Percentiles rank a stretch among this genome's conserved stretches.
Conservation (phyloP, 2,888 invertebrate species). For the Pantelozetes paolii region DNA sequence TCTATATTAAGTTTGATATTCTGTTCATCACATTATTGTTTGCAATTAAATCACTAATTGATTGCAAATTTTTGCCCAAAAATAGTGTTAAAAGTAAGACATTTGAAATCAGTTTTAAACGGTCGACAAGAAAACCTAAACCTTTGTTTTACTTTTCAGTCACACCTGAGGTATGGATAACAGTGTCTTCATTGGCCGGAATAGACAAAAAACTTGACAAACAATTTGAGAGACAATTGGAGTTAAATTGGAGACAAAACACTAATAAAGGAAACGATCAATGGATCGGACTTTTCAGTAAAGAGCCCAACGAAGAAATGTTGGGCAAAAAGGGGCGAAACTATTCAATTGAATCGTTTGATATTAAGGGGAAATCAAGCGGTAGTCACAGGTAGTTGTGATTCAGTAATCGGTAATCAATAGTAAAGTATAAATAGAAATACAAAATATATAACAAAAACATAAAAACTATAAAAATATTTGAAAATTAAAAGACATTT, state of each 20-base stretch:
- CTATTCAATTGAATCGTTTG: constrained; percentile 7
- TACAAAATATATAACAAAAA: too few species aligned
- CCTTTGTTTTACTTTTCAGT: background rate
- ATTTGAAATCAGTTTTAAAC: background rate
- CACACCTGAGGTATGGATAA: constrained; percentile 37
- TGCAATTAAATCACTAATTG: background rate
- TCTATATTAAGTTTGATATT: constrained; percentile 9
- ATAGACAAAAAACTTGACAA: background rate
- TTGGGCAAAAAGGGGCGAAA: background rate
- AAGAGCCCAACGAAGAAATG: background rate
- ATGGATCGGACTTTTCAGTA: constrained; percentile 35
- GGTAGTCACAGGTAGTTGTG: constrained; percentile 17
- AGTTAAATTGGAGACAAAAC: constrained; percentile 38
- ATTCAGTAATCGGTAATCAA: background rate
- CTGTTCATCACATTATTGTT: background rate
- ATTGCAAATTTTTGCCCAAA: too few species aligned
- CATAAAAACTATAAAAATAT: background rate
- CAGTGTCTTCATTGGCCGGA: constrained; percentile 38
- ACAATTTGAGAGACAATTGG: constrained; percentile 14
- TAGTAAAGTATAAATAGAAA: background rate
- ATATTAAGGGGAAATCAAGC: background rate
- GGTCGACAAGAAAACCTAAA: background rate
- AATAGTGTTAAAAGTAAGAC: too few species aligned
- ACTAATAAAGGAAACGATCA: constrained; percentile 3
- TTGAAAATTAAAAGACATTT: background rate